Evolutionary conservation across 2,113 vertebrate species (phyloP).

Genomic region (Phrynosoma platyrhinos): DNA sequence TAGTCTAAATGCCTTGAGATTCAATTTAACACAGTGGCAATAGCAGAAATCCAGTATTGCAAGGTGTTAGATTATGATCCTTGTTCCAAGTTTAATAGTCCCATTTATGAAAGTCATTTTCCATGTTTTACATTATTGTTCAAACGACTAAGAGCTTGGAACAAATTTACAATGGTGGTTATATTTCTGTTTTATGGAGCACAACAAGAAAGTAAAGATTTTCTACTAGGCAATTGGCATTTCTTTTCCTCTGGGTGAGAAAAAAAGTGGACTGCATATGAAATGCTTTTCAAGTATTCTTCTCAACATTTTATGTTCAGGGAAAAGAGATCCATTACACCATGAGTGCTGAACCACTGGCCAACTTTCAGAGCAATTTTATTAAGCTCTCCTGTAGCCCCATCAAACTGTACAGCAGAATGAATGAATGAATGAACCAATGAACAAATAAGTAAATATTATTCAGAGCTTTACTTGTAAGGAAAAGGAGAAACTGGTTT

Average conservation of each 20-base stretch:
- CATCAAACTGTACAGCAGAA: neutral
- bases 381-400: neutral
- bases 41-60: neutral
- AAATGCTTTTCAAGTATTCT: neutral
- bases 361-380: neutral
- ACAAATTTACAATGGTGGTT: conserved; percentile 7
- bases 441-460: neutral
- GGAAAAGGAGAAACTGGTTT: neutral
- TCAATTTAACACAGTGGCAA: conserved; percentile 37
- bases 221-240: conserved; percentile 21
- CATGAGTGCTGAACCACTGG: neutral
- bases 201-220: conserved; percentile 23
- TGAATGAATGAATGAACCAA: neutral
- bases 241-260: neutral
- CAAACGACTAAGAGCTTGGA: conserved; percentile 20
- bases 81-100: conserved; percentile 43
- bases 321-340: neutral
- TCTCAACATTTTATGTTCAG: neutral
- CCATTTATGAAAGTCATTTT: conserved; percentile 46
- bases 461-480: neutral
- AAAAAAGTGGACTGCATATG: neutral
- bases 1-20: conserved; percentile 17
- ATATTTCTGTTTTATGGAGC: conserved; percentile 11
- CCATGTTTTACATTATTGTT: conserved; percentile 35
- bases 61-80: conserved; percentile 3